Conservation (phyloP, 2,113 vertebrate genomes). For the Turdus rufiventris region DNA sequence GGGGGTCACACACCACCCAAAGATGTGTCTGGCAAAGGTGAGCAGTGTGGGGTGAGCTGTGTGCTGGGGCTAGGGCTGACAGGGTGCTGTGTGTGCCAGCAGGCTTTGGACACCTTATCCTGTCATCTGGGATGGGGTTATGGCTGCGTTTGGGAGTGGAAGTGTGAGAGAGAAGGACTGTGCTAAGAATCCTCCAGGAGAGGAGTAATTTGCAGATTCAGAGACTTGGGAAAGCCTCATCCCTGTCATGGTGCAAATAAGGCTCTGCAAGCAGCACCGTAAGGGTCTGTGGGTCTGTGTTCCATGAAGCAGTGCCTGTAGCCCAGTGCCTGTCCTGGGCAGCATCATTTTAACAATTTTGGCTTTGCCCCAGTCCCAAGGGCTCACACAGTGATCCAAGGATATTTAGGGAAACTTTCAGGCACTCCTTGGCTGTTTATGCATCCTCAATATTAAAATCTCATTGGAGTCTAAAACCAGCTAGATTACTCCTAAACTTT, state of each 20-base stretch:
- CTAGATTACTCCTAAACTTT: background rate
- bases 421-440: background rate
- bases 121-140: background rate
- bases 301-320: background rate
- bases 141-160: background rate
- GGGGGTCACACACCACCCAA: background rate
- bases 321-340: background rate
- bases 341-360: background rate
- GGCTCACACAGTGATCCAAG: background rate
- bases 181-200: background rate
- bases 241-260: background rate
- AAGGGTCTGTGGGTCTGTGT: fast-evolving
- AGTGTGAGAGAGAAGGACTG: background rate
- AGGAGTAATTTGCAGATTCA: background rate
- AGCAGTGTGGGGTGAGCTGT: background rate
- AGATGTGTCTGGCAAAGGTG: background rate
- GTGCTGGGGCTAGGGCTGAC: background rate
- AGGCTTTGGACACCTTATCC: background rate
- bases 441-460: background rate
- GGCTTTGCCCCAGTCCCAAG: background rate
- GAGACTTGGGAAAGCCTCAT: background rate
- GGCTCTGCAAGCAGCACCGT: no score
- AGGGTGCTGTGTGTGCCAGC: background rate
- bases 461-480: background rate
- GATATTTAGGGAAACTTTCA: background rate